Base-by-base conservation (phyloP, 2,113 vertebrate species). In the Hypomesus transpacificus region DNA sequence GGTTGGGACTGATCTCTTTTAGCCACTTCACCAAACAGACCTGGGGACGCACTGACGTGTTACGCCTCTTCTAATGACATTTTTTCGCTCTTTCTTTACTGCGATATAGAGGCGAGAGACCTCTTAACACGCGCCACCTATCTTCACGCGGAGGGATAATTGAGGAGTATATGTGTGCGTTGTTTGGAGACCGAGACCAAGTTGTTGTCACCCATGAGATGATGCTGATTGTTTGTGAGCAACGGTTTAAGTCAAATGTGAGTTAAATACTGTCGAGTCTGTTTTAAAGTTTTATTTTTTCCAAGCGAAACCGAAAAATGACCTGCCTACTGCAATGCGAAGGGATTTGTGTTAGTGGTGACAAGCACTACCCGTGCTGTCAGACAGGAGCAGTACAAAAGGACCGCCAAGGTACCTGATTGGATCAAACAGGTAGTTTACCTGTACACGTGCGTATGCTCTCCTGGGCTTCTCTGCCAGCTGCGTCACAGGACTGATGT, bases 131-230 rank as follows among this genome's bases (percentile, higher is more conserved):
- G 91, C 96, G 95, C 96, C 95, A 95, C 94, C 96, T 96, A 95
- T 95, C 95, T 95, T 94, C 94, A 91, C 91, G 90, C 89, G 89
- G 91, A 94, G 95, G 95, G 93, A 98, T 96, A 95, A 93, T 93
- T 92, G 92, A 92, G 92, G 91, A 92, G 91, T 89, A 90, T 91
- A 90, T 90, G 93, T 94, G 93, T 93, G 92, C 91, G 93, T 92
- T 92, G 92, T 26, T 74, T 92, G 94, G 91, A 91, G 92, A 65
- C 92, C 91, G 91, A 92, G 92, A 94, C 93, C 92, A 94, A 93
- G 18, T 65, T 65, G 63, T 21, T 65, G 39, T 46, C 39, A 46
- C n/a, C 63, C 63, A 6, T 65, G 39, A 50, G 18, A 65, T 46
- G 11, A 50, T n/a, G 20, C 14, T 50, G 60, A 50, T 65, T 20